Percentiles rank a stretch among this genome's conserved stretches.
Evolutionary conservation across 2,888 invertebrate genomes (phyloP).

Genomic region (Cephus runcator): DNA sequence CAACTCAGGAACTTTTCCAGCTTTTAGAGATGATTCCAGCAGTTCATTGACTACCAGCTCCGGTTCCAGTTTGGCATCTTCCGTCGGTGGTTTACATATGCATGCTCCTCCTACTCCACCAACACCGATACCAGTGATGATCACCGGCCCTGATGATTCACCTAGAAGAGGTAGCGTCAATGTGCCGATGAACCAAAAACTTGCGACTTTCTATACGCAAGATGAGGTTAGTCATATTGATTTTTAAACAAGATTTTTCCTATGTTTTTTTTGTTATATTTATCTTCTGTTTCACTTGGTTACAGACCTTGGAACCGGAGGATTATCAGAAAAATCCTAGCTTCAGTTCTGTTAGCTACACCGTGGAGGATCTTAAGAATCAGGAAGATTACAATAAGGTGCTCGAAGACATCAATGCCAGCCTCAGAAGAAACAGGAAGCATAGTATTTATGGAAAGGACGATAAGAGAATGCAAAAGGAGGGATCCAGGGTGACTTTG

Average conservation of each 20-base stretch:
- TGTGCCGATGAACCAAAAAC: constrained; percentile 33
- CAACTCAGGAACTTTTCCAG: constrained; percentile 61
- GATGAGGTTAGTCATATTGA: constrained; percentile 37
- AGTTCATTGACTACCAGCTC: constrained; percentile 75
- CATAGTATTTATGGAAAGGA: constrained; percentile 35
- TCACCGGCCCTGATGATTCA: constrained; percentile 62
- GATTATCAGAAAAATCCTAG: constrained; percentile 27
- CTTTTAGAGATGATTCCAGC: constrained; percentile 70
- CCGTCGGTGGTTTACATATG: constrained; percentile 55
- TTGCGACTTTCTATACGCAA: constrained; percentile 51
- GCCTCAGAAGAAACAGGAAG: constrained; percentile 39
- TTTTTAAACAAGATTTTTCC: not conserved
- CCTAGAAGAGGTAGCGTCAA: constrained; percentile 48
- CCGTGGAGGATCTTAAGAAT: constrained; percentile 34
- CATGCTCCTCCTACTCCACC: constrained; percentile 69
- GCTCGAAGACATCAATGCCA: constrained; percentile 49
- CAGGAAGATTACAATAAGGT: constrained; percentile 49
- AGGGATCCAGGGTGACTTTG: constrained; percentile 41
- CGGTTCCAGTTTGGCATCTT: constrained; percentile 55
- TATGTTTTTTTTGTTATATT: not conserved
- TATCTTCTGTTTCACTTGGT: not conserved
- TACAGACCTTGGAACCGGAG: constrained; percentile 30
- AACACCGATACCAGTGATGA: constrained; percentile 65
- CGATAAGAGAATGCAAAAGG: constrained; percentile 39
- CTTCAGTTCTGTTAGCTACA: constrained; percentile 7